Conservation (phyloP, 2,888 invertebrate species). For the Pristionchus maxplancki region DNA sequence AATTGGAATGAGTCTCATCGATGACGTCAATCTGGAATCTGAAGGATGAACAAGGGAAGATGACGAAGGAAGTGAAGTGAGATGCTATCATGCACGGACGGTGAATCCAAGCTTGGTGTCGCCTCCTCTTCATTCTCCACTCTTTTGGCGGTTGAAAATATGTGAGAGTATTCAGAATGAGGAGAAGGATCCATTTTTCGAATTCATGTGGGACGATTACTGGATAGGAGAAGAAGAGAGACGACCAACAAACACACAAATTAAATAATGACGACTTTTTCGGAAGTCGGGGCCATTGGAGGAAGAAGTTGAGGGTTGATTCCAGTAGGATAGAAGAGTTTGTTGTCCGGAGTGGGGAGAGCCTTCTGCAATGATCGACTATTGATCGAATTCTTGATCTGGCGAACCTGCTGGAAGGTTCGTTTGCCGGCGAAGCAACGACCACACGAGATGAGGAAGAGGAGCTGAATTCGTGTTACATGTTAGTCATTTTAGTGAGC, state of each 20-base stretch:
- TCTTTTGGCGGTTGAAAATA: too few species aligned
- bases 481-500: not conserved
- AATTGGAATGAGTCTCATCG: not conserved
- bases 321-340: constrained; percentile 12
- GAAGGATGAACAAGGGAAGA: not conserved
- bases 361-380: not conserved
- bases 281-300: not conserved
- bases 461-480: not conserved
- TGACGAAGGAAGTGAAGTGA: not conserved
- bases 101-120: not conserved
- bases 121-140: not conserved
- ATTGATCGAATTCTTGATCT: not conserved
- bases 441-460: constrained; percentile 24
- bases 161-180: not conserved
- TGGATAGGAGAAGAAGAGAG: constrained; percentile 19
- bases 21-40: constrained; percentile 17
- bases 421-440: not conserved
- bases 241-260: constrained; percentile 21
- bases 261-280: constrained; percentile 36
- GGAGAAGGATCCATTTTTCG: not conserved
- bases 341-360: not conserved
- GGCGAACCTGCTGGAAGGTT: not conserved
- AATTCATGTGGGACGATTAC: not conserved
- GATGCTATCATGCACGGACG: not conserved
- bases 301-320: not conserved